phyloP scores from a whole-genome alignment of 1,140 invertebrate genomes.

The Dolichoris vasculosae region DNA sequence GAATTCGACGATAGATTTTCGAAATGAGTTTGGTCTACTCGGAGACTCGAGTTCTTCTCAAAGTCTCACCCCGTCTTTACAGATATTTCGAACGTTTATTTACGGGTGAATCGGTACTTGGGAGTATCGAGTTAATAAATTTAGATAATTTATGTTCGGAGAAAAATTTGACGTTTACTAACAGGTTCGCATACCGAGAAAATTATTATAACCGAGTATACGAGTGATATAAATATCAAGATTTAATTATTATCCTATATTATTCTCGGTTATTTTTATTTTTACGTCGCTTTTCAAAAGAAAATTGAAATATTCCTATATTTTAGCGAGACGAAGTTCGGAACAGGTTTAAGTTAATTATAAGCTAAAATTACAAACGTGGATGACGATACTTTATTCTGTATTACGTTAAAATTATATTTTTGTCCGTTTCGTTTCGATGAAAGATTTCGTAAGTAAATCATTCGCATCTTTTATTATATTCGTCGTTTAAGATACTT shows the following conservation, averaged over 20 bases:
- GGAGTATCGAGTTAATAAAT: too few relatives aligned
- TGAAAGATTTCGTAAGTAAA: too few relatives aligned
- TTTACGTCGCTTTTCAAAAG: neutral
- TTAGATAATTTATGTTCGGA: too few relatives aligned
- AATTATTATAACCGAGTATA: neutral
- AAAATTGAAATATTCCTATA: neutral
- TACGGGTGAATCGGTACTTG: too few relatives aligned
- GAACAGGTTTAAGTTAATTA: neutral
- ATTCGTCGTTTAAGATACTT: too few relatives aligned
- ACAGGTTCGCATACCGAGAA: neutral
- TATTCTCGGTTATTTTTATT: neutral
- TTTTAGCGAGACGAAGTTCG: neutral
- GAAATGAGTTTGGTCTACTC: too few relatives aligned
- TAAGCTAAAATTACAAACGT: neutral
- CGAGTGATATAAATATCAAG: neutral
- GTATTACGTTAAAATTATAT: neutral
- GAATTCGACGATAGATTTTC: too few relatives aligned
- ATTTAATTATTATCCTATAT: neutral
- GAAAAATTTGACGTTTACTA: neutral
- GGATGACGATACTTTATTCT: neutral
- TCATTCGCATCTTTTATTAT: too few relatives aligned
- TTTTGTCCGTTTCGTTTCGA: neutral
- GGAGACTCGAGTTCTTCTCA: too few relatives aligned
- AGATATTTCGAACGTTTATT: too few relatives aligned
- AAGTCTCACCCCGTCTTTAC: too few relatives aligned